Evolutionary conservation across 2,888 invertebrate genomes (phyloP).

Genomic region (Belgica antarctica): DNA sequence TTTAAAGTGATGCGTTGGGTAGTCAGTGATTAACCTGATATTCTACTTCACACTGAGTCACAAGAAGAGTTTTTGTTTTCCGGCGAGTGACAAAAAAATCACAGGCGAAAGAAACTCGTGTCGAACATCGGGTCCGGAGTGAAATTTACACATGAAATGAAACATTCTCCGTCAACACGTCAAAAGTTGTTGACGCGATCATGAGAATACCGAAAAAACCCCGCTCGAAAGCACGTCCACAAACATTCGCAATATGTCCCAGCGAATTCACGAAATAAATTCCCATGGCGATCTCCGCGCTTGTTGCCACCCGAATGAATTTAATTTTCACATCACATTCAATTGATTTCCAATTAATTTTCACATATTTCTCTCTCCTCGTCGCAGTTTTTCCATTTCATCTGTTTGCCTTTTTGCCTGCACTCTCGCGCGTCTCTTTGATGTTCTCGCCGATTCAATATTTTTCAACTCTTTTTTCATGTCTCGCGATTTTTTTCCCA

Average conservation of each 20-base stretch:
- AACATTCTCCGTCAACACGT: neutral
- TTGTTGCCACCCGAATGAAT: slow-evolving; percentile 5
- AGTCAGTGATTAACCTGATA: slow-evolving; percentile 21
- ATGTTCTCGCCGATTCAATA: slow-evolving; percentile 19
- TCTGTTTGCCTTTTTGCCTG: slow-evolving; percentile 21
- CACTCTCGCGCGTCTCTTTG: slow-evolving; percentile 4
- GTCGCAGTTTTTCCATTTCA: neutral
- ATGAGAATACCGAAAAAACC: neutral
- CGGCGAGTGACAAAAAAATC: neutral
- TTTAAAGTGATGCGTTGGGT: neutral
- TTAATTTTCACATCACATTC: slow-evolving; percentile 44
- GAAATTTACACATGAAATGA: neutral
- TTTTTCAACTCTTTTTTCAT: slow-evolving; percentile 11
- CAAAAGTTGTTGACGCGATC: neutral
- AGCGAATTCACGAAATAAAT: neutral
- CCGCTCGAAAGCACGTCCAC: neutral
- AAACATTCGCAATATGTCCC: neutral
- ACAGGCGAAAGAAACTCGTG: neutral
- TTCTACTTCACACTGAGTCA: slow-evolving; percentile 13
- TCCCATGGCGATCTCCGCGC: slow-evolving; percentile 27
- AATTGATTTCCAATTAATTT: slow-evolving; percentile 44
- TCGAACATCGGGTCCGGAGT: neutral
- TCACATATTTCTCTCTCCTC: slow-evolving; percentile 38
- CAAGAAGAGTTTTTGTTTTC: neutral
- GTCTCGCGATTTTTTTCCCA: neutral